These are phyloP conservation scores for Brachyopa scutellaris DNA, from an alignment of 2,888 invertebrate species.

Conservation along the genomic window DNA sequence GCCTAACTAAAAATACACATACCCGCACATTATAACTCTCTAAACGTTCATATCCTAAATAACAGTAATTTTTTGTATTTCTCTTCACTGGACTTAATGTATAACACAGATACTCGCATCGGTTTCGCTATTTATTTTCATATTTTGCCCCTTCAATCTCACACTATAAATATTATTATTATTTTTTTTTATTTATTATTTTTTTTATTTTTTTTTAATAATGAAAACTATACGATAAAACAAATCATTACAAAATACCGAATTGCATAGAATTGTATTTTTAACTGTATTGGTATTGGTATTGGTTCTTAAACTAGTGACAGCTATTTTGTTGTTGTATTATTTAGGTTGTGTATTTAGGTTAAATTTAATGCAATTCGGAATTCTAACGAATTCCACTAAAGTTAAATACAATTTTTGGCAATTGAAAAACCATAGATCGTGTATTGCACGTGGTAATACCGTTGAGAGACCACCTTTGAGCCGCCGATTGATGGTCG, in stretches of 20 bases:
- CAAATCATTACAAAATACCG: too few species aligned
- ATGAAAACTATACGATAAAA: conserved; percentile 10
- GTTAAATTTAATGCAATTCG: conserved; percentile 62
- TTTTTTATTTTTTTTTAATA: background rate
- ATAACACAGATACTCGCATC: conserved; percentile 66
- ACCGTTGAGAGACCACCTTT: background rate
- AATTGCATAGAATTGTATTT: too few species aligned
- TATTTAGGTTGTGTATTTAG: too few species aligned
- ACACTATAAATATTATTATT: conserved; percentile 37
- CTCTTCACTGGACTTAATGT: conserved; percentile 43
- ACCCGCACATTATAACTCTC: too few species aligned
- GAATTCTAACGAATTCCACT: conserved; percentile 64
- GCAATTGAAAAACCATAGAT: conserved; percentile 63
- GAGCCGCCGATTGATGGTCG: conserved; percentile 44
- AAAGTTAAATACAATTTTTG: conserved; percentile 69
- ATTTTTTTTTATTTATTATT: background rate
- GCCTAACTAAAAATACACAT: conserved; percentile 2
- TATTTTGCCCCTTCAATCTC: background rate
- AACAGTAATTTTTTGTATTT: background rate
- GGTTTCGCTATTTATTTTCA: conserved; percentile 2
- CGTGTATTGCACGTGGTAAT: conserved; percentile 8
- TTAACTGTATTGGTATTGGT: too few species aligned
- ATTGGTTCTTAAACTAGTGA: conserved; percentile 51
- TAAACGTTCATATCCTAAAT: background rate
- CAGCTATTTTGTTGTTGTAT: conserved; percentile 10